Base-by-base conservation (phyloP, 2,888 invertebrate genomes). In the Andrena bucephala region DNA sequence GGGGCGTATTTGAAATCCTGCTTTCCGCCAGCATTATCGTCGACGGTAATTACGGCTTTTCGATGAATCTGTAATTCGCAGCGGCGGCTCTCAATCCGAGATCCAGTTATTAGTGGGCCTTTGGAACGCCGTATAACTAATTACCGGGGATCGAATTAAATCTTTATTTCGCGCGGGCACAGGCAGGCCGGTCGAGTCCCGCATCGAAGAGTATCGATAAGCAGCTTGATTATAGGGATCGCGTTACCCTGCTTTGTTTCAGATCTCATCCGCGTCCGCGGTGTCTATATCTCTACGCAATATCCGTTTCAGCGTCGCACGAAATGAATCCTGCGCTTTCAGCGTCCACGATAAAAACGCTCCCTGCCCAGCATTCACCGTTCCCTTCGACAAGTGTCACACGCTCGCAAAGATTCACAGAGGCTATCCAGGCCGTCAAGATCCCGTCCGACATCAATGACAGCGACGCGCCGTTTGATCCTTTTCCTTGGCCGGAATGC, bases 141-240 rank as follows among this genome's bases (percentile, higher is more conserved):
- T 82, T 81, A 76, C 71, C 82, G 70, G 24, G 54, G 20, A 81
- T 81, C 75, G 81, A 82, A 75, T 81, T 82, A 81, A 75, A 82
- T 81, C 67, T 76, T 81, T 75, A 81, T 71, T 75, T 82, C 29
- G 36, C 5, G 0, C 8, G 2, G 33, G 6, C 13, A 29, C 68
- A 20, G 50, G 50, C 48, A 2, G 7, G 2, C 16, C 60, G 54
- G 8, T 54, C 57, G 24, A 27, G 1, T 1, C 20, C 29, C 62
- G 62, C 79, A 72, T 68, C 72, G 81, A 81, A 79, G 68, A 81
- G 72, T 81, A 67, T 68, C 63, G 80, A 79, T 79, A 72, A 72
- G 67, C 72, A 20, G 36, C 52, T 72, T 72, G 72, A 81, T 81
- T 57, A 72, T 52, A n/a, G 80, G 80, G 16, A 42, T 42, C 16